A percentile compares a stretch with the other conserved stretches of the same genome.
Conservation (phyloP, 2,888 invertebrate species). For the Tinea pellionella region DNA sequence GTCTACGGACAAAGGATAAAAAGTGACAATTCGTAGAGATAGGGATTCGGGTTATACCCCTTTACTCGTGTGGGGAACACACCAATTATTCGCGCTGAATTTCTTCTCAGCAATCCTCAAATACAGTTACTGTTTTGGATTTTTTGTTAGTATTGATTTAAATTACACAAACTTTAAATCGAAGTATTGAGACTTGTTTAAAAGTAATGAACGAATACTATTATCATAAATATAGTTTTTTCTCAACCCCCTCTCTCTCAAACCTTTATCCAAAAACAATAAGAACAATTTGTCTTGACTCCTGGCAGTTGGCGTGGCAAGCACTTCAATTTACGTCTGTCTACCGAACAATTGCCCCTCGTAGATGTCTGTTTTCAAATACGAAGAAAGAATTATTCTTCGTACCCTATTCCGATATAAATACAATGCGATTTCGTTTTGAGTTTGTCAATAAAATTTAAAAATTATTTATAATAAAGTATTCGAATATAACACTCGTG, state of each 20-base stretch:
- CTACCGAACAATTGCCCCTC: constrained; percentile 10
- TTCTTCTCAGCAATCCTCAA: background rate
- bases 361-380: constrained; percentile 12
- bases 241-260: background rate
- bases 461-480: no score
- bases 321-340: constrained; percentile 13
- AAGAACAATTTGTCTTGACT: constrained; percentile 10
- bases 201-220: background rate
- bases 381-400: constrained; percentile 2
- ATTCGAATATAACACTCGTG: no score
- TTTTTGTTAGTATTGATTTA: no score
- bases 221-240: background rate
- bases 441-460: background rate
- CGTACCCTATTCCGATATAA: background rate
- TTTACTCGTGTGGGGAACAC: background rate
- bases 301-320: constrained; percentile 8
- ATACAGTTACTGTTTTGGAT: background rate
- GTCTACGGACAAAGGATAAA: constrained; percentile 42
- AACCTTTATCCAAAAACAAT: constrained; percentile 8
- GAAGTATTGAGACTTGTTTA: no score
- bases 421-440: background rate
- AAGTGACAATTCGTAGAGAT: constrained; percentile 50
- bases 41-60: constrained; percentile 28
- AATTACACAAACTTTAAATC: no score
- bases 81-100: background rate